Evolutionary conservation across 30 jellyfish, hydroid and myxozoan species (phyloP).

Genomic region (Aurelia aurita complex sp. Pacific): DNA sequence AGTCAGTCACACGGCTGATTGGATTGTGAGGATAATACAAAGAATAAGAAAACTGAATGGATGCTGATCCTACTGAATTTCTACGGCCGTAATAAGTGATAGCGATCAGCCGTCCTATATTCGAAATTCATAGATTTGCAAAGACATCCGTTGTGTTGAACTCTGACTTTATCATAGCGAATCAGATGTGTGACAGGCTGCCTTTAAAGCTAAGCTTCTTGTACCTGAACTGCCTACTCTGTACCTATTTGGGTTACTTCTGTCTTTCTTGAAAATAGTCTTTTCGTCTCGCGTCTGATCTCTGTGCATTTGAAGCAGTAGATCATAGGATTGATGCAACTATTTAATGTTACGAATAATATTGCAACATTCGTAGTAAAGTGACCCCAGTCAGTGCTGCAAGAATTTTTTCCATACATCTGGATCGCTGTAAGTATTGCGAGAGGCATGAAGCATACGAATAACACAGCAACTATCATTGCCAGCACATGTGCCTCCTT

Average conservation of each 20-base stretch:
- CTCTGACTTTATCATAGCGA: too few relatives aligned
- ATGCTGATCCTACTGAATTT: too few relatives aligned
- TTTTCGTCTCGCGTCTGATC: background rate
- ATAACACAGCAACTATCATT: background rate
- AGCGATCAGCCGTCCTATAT: too few relatives aligned
- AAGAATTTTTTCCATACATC: background rate
- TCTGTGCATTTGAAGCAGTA: background rate
- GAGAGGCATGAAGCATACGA: background rate
- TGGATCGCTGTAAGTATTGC: background rate
- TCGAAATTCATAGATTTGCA: too few relatives aligned
- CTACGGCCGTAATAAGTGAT: too few relatives aligned
- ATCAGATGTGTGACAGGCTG: too few relatives aligned
- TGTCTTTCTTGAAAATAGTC: background rate
- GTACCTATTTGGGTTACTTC: background rate
- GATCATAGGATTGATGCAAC: slow-evolving; percentile 3
- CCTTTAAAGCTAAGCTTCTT: too few relatives aligned
- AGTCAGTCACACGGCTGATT: too few relatives aligned
- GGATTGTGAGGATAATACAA: too few relatives aligned
- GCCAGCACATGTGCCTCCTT: background rate
- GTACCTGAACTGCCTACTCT: too few relatives aligned
- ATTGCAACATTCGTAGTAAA: background rate
- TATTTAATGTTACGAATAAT: background rate
- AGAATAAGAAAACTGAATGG: too few relatives aligned
- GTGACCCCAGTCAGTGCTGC: background rate
- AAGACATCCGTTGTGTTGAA: too few relatives aligned